Conservation (phyloP, 2,113 vertebrate species). For the Campylorhamphus procurvoides region DNA sequence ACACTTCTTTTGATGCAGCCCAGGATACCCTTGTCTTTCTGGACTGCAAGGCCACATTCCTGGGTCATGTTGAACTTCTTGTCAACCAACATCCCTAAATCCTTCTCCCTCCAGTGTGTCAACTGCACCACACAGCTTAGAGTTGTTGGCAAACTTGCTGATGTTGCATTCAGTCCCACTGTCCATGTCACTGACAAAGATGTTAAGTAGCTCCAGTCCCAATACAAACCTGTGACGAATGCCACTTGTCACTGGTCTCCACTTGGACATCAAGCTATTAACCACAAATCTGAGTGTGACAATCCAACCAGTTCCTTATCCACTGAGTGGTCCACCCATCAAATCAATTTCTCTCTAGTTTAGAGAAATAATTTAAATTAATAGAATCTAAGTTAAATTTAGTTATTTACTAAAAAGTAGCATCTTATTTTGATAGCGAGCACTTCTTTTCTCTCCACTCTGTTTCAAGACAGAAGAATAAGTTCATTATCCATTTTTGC, state of each 20-base stretch:
- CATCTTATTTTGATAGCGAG: neutral
- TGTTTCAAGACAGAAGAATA: neutral
- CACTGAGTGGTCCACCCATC: too few species aligned
- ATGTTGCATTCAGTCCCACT: neutral
- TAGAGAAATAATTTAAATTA: neutral
- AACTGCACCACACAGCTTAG: accelerated
- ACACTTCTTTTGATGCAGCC: neutral
- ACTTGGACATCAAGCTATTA: neutral
- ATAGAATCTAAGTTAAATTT: neutral
- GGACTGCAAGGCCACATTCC: accelerated
- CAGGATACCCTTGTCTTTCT: neutral
- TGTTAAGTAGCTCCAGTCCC: neutral
- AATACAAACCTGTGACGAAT: neutral
- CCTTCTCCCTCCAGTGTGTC: accelerated
- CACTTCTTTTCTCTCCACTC: neutral
- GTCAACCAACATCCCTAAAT: neutral
- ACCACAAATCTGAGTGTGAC: neutral
- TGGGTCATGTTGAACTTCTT: neutral
- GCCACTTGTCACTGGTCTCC: neutral
- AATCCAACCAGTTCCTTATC: neutral
- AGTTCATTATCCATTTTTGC: neutral
- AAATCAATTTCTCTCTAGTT: neutral
- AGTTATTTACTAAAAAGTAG: neutral
- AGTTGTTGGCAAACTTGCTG: neutral
- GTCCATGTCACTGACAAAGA: neutral